These are phyloP conservation scores for Chelonoidis abingdonii DNA, from an alignment of 2,113 vertebrate species.

Conservation along the genomic window DNA sequence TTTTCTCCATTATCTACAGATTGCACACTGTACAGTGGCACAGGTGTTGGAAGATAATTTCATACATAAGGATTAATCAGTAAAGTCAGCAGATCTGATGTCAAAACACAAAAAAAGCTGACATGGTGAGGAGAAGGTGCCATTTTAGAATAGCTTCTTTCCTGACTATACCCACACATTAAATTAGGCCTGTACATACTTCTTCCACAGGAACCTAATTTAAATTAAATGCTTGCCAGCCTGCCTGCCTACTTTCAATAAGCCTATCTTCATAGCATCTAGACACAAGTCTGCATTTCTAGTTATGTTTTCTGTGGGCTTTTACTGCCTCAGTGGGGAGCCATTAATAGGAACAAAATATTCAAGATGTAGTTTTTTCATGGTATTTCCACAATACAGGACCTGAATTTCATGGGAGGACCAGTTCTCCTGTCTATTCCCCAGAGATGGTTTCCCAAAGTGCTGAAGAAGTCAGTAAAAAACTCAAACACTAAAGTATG, in stretches of 20 bases:
- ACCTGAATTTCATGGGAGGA: background rate
- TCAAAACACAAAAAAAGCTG: background rate
- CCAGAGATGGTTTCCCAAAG: background rate
- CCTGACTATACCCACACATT: background rate
- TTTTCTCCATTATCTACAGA: background rate
- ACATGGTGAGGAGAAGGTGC: background rate
- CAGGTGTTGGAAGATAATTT: background rate
- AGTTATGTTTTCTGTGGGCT: background rate
- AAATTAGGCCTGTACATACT: background rate
- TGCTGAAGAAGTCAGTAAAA: background rate
- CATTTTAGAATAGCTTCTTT: background rate
- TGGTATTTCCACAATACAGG: background rate
- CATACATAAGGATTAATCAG: background rate
- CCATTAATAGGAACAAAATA: background rate
- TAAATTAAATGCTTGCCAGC: background rate
- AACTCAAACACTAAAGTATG: background rate
- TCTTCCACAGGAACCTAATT: background rate
- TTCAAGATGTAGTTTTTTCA: background rate
- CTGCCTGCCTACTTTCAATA: background rate
- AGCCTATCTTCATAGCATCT: background rate
- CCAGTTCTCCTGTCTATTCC: background rate
- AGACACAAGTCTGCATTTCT: background rate
- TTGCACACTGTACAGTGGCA: background rate
- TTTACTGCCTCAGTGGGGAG: background rate
- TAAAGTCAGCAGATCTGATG: background rate